phyloP scores from a whole-genome alignment of 2,888 invertebrate species.

The Watsonalla binaria region DNA sequence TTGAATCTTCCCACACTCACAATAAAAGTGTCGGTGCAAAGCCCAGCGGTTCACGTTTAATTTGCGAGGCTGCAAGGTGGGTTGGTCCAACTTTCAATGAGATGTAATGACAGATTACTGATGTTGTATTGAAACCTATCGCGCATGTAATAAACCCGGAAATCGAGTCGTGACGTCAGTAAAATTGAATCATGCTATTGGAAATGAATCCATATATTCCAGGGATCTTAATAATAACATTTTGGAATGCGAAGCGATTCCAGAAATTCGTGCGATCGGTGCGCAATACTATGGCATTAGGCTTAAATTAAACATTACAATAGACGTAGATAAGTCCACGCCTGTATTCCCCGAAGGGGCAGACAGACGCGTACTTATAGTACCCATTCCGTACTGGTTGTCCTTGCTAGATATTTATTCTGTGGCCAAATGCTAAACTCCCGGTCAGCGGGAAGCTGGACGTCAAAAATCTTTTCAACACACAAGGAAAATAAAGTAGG shows the following conservation, averaged over 20 bases:
- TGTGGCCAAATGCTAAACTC: background rate
- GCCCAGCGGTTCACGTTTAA: conserved; percentile 11
- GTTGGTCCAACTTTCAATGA: conserved; percentile 32
- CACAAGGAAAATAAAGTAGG: background rate
- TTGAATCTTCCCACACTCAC: conserved; percentile 19
- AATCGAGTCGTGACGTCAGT: conserved; percentile 20
- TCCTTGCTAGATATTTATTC: no score
- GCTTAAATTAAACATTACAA: no score
- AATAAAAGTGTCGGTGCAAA: conserved; percentile 12
- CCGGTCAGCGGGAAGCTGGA: no score
- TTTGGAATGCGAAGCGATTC: background rate
- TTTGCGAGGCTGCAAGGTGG: conserved; percentile 25
- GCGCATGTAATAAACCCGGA: conserved; percentile 30
- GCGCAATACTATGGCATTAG: background rate
- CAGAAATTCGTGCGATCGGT: background rate
- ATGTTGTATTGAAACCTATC: conserved; percentile 38
- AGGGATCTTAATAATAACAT: background rate
- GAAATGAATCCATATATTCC: background rate
- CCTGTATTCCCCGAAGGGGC: no score
- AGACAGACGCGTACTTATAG: no score
- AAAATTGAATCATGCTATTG: conserved; percentile 14
- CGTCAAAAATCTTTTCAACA: background rate
- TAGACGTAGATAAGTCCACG: no score
- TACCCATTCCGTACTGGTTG: no score
- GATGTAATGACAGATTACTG: conserved; percentile 38